A percentile compares a stretch with the other conserved stretches of the same genome.
These are phyloP conservation scores for Brachionichthys hirsutus DNA, from an alignment of 2,113 vertebrate species.

Conservation along the genomic window DNA sequence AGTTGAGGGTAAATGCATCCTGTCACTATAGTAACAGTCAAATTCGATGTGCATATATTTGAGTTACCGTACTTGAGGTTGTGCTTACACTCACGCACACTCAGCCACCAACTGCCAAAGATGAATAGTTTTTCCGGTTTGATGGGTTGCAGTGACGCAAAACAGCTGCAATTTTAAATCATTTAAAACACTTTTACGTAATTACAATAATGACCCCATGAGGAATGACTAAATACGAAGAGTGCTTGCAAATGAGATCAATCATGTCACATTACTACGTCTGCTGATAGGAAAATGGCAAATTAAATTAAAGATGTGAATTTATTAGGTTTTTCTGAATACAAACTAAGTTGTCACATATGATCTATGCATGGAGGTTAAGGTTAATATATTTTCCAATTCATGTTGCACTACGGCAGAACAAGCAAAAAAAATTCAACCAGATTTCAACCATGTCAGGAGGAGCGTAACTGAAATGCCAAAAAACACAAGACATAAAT, in stretches of 20 bases:
- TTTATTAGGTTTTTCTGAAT: neutral
- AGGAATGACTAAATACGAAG: slow-evolving; percentile 18
- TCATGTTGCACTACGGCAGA: slow-evolving; percentile 8
- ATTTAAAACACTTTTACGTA: too few species aligned
- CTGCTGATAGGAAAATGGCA: neutral
- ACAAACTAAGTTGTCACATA: neutral
- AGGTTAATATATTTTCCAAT: slow-evolving; percentile 18
- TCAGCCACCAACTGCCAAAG: too few species aligned
- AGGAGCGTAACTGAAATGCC: slow-evolving; percentile 46
- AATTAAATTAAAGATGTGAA: neutral
- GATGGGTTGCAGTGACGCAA: slow-evolving; percentile 8
- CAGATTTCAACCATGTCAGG: slow-evolving; percentile 48
- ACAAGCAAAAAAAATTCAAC: slow-evolving; percentile 38
- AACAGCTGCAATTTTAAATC: slow-evolving; percentile 6
- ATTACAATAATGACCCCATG: neutral
- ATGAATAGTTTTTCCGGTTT: neutral
- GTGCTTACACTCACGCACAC: neutral
- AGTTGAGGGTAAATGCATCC: neutral
- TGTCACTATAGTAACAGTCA: neutral
- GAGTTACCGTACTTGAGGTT: neutral
- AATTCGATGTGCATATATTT: slow-evolving; percentile 1
- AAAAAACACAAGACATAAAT: slow-evolving; percentile 55
- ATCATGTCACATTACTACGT: neutral
- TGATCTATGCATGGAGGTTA: slow-evolving; percentile 6
- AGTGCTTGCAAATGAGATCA: slow-evolving; percentile 14